These are phyloP conservation scores for Euzetes globulus DNA, from an alignment of 2,888 invertebrate genomes.

Conservation along the genomic window DNA sequence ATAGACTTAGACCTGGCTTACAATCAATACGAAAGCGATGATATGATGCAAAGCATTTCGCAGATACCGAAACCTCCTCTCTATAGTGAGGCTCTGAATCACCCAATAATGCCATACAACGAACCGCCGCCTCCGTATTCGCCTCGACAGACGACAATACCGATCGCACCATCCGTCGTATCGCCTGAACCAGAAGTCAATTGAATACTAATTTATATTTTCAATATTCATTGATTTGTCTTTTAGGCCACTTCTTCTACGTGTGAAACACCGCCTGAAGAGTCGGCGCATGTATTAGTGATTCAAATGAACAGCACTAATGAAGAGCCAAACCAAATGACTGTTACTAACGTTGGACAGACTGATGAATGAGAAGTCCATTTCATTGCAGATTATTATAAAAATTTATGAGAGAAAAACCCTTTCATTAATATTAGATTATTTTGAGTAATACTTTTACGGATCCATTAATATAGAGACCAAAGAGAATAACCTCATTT, in stretches of 20 bases:
- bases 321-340: neutral
- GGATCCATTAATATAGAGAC: too few relatives aligned
- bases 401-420: too few relatives aligned
- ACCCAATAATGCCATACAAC: constrained; percentile 24
- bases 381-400: too few relatives aligned
- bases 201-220: neutral
- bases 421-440: too few relatives aligned
- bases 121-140: constrained; percentile 19
- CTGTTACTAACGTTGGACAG: neutral
- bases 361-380: neutral
- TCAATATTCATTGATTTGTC: neutral
- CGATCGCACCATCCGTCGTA: neutral
- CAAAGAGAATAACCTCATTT: too few relatives aligned
- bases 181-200: neutral
- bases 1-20: constrained; percentile 19
- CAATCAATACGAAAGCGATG: constrained; percentile 10
- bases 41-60: constrained; percentile 9
- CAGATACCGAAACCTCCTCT: constrained; percentile 18
- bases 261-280: neutral
- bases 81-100: constrained; percentile 25
- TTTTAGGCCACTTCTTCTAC: constrained; percentile 7
- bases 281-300: neutral
- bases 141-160: neutral
- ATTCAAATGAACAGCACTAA: constrained; percentile 1
- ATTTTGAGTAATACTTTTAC: too few relatives aligned